phyloP scores from a whole-genome alignment of 2,797 vertebrate species.

The Sebastes oblongus region DNA sequence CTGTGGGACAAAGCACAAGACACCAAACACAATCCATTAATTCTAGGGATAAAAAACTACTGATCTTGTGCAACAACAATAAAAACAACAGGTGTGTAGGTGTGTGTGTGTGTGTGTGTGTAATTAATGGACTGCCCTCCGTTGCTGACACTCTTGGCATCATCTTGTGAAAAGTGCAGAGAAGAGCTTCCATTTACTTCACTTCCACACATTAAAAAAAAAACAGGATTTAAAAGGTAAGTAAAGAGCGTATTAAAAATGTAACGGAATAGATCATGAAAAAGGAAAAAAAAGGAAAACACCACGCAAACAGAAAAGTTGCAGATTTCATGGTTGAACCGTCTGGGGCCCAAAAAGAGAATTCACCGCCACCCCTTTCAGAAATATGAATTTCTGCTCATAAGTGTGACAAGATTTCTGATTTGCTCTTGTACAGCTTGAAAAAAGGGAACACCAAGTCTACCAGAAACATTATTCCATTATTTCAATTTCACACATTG shows the following conservation, averaged over 20 bases:
- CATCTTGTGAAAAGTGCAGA: conserved; percentile 52
- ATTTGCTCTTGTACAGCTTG: conserved; percentile 46
- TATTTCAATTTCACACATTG: conserved; percentile 62
- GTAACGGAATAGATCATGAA: background rate
- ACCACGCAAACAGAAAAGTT: background rate
- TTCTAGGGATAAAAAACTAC: conserved; percentile 13
- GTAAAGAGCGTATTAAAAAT: conserved; percentile 15
- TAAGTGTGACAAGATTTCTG: conserved; percentile 9
- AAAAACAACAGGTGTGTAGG: conserved; percentile 11
- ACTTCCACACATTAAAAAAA: conserved; percentile 18
- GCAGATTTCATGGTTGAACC: conserved; percentile 17
- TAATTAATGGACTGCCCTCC: conserved; percentile 19
- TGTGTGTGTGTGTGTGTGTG: background rate
- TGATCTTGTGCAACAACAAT: conserved; percentile 49
- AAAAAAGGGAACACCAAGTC: conserved; percentile 43
- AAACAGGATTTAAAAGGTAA: conserved; percentile 13
- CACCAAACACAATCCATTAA: conserved; percentile 46
- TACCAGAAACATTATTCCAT: conserved; percentile 52
- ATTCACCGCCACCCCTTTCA: background rate
- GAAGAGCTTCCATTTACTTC: conserved; percentile 48
- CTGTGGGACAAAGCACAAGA: conserved; percentile 23
- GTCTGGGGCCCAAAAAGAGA: background rate
- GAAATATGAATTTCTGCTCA: conserved; percentile 26
- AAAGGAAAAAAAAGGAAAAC: background rate
- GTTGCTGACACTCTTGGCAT: conserved; percentile 33